Percentiles rank a stretch among this genome's conserved stretches.
Evolutionary conservation across 2,797 vertebrate genomes (phyloP).

Genomic region (Chloroceryle amazona): DNA sequence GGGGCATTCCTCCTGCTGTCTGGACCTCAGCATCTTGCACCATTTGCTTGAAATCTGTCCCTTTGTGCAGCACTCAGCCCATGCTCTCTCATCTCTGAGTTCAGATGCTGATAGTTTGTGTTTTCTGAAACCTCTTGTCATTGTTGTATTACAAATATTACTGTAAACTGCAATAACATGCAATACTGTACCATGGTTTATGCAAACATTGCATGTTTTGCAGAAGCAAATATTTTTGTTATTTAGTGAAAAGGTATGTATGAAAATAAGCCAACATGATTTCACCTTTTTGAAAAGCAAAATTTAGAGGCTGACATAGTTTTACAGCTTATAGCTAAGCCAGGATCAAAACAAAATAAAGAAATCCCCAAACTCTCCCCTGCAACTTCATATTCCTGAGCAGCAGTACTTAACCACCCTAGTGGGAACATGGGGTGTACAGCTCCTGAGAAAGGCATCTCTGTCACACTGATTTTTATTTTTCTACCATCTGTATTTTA

Average conservation of each 20-base stretch:
- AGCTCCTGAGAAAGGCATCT: not conserved
- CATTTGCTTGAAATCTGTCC: not conserved
- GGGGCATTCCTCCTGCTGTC: accelerated
- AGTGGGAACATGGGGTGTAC: not conserved
- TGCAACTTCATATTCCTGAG: not conserved
- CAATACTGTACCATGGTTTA: not conserved
- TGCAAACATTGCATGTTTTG: not conserved
- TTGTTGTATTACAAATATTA: not conserved
- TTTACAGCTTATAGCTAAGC: not conserved
- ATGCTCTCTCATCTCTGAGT: not conserved
- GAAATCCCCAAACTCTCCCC: not conserved
- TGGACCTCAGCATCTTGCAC: not conserved
- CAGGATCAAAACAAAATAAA: not conserved
- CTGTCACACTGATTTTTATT: not conserved
- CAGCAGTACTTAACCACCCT: not conserved
- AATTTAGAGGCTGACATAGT: not conserved
- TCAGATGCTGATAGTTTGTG: not conserved
- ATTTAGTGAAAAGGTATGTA: not conserved
- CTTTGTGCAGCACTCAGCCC: not conserved
- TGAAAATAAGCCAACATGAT: not conserved
- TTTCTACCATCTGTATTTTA: not conserved
- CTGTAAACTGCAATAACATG: not conserved
- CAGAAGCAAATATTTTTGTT: not conserved
- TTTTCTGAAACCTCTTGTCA: not conserved
- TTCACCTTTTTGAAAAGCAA: not conserved